Evolutionary conservation across 2,113 vertebrate genomes (phyloP).

Genomic region (Ptilonorhynchus violaceus): DNA sequence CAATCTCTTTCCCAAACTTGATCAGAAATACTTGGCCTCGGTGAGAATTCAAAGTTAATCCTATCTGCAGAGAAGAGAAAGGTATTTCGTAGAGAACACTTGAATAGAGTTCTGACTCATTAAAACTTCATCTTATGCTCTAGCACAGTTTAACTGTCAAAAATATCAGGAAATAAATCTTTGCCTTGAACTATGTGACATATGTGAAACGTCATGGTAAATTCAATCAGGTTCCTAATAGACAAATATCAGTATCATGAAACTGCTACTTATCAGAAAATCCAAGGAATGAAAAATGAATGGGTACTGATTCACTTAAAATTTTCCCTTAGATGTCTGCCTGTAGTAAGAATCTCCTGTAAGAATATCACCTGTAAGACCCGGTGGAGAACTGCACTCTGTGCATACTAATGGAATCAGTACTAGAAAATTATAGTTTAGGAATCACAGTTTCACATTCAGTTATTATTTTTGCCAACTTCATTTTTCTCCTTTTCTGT

Average conservation of each 20-base stretch:
- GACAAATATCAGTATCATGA: not conserved
- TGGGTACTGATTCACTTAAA: not conserved
- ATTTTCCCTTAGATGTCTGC: not conserved
- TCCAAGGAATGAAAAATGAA: not conserved
- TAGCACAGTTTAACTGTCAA: not conserved
- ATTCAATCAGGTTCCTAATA: not conserved
- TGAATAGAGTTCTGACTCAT: not conserved
- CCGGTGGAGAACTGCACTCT: not conserved
- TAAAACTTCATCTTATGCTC: not conserved
- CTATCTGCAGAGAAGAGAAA: not conserved
- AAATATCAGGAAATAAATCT: not conserved
- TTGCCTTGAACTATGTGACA: not conserved
- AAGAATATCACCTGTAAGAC: not conserved
- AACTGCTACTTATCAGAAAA: not conserved
- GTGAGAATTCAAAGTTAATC: not conserved
- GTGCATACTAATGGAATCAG: not conserved
- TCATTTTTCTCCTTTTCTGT: not conserved
- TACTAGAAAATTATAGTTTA: not conserved
- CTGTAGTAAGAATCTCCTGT: not conserved
- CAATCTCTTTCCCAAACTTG: not conserved
- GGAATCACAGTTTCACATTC: not conserved
- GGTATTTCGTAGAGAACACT: not conserved
- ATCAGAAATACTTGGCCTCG: not conserved
- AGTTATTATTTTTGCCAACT: not conserved
- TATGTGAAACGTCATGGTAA: not conserved